Percentiles rank a stretch among this genome's conserved stretches.
phyloP scores from a whole-genome alignment of 2,797 vertebrate species.

The Anabas testudineus region DNA sequence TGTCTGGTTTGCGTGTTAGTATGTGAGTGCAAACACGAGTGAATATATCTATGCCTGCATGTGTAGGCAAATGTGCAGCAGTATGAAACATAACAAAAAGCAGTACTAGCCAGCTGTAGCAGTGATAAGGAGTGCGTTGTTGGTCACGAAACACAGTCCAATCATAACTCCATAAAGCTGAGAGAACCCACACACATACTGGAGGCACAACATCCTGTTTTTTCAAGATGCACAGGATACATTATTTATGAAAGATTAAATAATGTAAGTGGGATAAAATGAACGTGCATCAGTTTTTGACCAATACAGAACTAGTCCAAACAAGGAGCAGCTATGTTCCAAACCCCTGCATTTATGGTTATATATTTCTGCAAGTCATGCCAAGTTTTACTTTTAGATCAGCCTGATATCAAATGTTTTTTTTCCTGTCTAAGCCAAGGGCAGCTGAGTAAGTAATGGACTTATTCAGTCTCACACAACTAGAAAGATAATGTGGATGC shows the following conservation, averaged over 20 bases:
- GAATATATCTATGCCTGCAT: background rate
- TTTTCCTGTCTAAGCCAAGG: slow-evolving; percentile 39
- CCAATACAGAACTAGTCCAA: slow-evolving; percentile 26
- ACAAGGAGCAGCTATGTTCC: slow-evolving; percentile 20
- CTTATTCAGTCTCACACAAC: slow-evolving; percentile 39
- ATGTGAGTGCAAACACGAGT: slow-evolving; percentile 13
- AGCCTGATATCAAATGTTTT: slow-evolving; percentile 57
- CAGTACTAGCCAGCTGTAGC: slow-evolving; percentile 52
- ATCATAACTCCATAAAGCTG: slow-evolving; percentile 72
- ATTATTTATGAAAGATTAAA: slow-evolving; percentile 68
- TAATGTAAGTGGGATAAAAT: slow-evolving; percentile 63
- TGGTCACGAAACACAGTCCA: slow-evolving; percentile 69
- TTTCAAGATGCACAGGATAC: slow-evolving; percentile 58
- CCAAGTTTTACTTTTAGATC: slow-evolving; percentile 49
- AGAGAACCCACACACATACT: slow-evolving; percentile 58
- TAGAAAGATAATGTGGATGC: slow-evolving; percentile 29
- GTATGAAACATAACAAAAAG: slow-evolving; percentile 37
- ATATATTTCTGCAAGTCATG: slow-evolving; percentile 67
- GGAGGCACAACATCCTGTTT: slow-evolving; percentile 64
- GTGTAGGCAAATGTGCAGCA: slow-evolving; percentile 15
- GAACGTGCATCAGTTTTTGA: slow-evolving; percentile 38
- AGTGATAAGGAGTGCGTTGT: slow-evolving; percentile 67
- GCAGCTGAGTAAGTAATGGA: slow-evolving; percentile 44
- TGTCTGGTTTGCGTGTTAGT: background rate
- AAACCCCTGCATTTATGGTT: slow-evolving; percentile 26